phyloP scores from a whole-genome alignment of 2,113 vertebrate genomes.

The Toxostoma redivivum region DNA sequence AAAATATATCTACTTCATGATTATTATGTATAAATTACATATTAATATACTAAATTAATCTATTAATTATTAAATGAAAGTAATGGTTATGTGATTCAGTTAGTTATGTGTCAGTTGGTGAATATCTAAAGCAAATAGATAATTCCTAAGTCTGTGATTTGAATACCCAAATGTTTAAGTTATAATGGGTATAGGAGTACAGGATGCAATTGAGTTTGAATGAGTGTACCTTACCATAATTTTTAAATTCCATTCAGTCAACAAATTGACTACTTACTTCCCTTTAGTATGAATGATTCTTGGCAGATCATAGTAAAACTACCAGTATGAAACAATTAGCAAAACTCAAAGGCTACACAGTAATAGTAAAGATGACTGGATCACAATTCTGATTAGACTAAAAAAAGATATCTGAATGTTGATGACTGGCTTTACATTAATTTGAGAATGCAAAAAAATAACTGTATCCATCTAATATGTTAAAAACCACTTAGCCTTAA shows the following conservation, averaged over 20 bases:
- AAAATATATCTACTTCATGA: not conserved
- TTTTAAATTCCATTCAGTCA: not conserved
- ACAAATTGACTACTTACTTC: not conserved
- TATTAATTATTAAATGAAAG: not conserved
- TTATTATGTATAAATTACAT: not conserved
- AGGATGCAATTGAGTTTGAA: not conserved
- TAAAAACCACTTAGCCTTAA: not conserved
- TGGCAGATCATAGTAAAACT: not conserved
- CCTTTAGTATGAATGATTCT: not conserved
- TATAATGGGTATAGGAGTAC: not conserved
- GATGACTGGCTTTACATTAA: not conserved
- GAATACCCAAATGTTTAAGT: not conserved
- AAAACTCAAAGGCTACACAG: not conserved
- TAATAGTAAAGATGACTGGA: not conserved
- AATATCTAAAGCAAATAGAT: not conserved
- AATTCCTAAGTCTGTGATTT: not conserved
- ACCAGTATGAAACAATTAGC: not conserved
- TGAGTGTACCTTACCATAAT: not conserved
- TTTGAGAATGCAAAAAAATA: not conserved
- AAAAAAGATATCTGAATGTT: not conserved
- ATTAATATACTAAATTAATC: not conserved
- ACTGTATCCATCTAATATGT: not conserved
- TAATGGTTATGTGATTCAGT: not conserved
- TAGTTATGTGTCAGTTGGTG: not conserved
- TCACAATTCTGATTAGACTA: not conserved